Conservation (phyloP, 2,888 invertebrate genomes). For the Eilema griseolum region DNA sequence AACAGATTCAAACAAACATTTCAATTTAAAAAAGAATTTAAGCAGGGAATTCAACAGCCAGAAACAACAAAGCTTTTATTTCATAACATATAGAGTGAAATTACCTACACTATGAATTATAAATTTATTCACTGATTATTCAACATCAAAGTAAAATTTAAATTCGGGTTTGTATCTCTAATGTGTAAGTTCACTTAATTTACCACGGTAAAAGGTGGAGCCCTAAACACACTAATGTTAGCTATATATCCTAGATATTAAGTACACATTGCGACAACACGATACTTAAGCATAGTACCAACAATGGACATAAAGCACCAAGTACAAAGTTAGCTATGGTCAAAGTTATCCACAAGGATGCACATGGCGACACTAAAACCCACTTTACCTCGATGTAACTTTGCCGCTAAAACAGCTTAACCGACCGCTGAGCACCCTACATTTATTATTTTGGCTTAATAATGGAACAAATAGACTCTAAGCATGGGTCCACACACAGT, state of each 20-base stretch:
- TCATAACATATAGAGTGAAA: constrained; percentile 29
- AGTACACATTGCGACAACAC: constrained; percentile 49
- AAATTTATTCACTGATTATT: constrained; percentile 36
- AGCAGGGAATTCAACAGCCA: constrained; percentile 14
- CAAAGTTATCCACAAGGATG: constrained; percentile 74
- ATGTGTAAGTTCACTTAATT: constrained; percentile 41
- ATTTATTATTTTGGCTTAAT: constrained; percentile 64
- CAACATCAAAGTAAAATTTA: constrained; percentile 26
- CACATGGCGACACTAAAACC: constrained; percentile 75
- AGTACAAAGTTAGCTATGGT: constrained; percentile 77
- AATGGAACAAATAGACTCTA: constrained; percentile 47
- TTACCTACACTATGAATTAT: constrained; percentile 33
- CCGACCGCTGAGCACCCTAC: constrained; percentile 57
- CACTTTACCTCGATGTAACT: constrained; percentile 74
- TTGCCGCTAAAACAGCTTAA: constrained; percentile 69
- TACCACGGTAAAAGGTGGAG: constrained; percentile 18
- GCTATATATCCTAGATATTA: constrained; percentile 37
- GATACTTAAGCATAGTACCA: constrained; percentile 55
- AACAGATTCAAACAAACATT: background rate
- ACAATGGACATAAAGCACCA: constrained; percentile 62
- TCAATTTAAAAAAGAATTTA: background rate
- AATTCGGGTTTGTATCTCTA: constrained; percentile 8
- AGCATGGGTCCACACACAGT: background rate
- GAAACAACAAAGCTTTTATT: constrained; percentile 28
- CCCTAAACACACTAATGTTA: constrained; percentile 20